phyloP scores from a whole-genome alignment of 2,888 invertebrate genomes.

The Kuschelorhynchus macadamiae region DNA sequence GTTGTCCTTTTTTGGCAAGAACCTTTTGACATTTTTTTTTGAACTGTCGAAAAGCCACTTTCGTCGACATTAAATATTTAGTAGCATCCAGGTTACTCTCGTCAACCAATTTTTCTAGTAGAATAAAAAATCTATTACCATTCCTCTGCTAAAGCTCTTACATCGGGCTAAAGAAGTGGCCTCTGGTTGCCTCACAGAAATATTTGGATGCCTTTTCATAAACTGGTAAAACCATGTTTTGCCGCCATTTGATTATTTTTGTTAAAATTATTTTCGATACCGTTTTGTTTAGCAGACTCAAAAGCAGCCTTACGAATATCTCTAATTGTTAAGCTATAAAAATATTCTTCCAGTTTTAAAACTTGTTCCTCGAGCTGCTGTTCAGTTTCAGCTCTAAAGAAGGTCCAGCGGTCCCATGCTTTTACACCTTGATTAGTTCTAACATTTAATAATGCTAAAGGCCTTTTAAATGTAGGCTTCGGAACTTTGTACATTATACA shows the following conservation, averaged over 20 bases:
- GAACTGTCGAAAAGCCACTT: slow-evolving; percentile 13
- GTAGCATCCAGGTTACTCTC: not conserved
- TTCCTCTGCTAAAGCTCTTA: slow-evolving; percentile 4
- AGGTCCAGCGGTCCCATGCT: not conserved
- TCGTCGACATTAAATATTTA: slow-evolving; percentile 12
- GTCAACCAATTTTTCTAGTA: slow-evolving; percentile 17
- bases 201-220: not conserved
- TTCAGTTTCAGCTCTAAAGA: not conserved
- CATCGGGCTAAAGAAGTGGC: slow-evolving; percentile 9
- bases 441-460: not conserved
- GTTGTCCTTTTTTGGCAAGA: slow-evolving; percentile 2
- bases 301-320: slow-evolving; percentile 15
- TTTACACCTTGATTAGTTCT: not conserved
- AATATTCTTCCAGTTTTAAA: slow-evolving; percentile 17
- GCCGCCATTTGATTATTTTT: not conserved
- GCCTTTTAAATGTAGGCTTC: too few relatives aligned
- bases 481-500: too few relatives aligned
- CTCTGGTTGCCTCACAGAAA: slow-evolving; percentile 18
- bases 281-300: not conserved
- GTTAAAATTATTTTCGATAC: not conserved
- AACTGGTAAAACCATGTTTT: too few relatives aligned
- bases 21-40: slow-evolving; percentile 15
- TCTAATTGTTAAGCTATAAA: slow-evolving; percentile 12
- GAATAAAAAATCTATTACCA: not conserved
- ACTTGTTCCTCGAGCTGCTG: slow-evolving; percentile 2